Conservation (phyloP, 64 coral and sea anemone genomes). For the Porites lutea region DNA sequence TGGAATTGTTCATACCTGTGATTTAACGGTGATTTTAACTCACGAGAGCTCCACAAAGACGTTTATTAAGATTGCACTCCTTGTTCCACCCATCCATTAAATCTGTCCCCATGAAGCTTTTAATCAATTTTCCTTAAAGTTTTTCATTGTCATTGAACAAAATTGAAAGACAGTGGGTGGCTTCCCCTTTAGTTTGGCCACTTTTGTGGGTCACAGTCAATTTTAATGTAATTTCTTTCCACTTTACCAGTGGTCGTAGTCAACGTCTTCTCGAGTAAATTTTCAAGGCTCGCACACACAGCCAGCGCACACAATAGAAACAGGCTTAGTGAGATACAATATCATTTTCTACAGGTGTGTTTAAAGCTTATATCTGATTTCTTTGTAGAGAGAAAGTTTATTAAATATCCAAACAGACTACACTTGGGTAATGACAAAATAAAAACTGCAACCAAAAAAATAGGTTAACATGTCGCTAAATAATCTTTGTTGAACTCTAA, state of each 20-base stretch:
- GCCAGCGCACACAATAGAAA: background rate
- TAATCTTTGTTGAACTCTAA: background rate
- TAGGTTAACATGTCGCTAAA: constrained; percentile 4
- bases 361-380: background rate
- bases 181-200: background rate
- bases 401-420: constrained; percentile 18
- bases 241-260: background rate
- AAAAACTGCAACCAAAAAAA: background rate
- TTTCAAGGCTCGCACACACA: background rate
- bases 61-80: constrained; percentile 45
- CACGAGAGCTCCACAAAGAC: constrained; percentile 20
- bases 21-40: background rate
- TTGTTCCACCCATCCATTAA: constrained; percentile 34
- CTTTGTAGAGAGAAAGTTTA: background rate
- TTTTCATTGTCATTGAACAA: constrained; percentile 10
- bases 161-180: constrained; percentile 20
- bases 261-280: background rate
- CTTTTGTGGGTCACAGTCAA: background rate
- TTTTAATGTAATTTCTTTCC: constrained; percentile 34
- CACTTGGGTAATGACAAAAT: constrained; percentile 7
- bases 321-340: background rate
- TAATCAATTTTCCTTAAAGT: background rate
- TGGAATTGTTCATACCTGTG: constrained; percentile 5
- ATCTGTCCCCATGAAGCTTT: constrained; percentile 6
- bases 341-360: background rate